Evolutionary conservation across 2,113 vertebrate genomes (phyloP).

Genomic region (Eira barbara): DNA sequence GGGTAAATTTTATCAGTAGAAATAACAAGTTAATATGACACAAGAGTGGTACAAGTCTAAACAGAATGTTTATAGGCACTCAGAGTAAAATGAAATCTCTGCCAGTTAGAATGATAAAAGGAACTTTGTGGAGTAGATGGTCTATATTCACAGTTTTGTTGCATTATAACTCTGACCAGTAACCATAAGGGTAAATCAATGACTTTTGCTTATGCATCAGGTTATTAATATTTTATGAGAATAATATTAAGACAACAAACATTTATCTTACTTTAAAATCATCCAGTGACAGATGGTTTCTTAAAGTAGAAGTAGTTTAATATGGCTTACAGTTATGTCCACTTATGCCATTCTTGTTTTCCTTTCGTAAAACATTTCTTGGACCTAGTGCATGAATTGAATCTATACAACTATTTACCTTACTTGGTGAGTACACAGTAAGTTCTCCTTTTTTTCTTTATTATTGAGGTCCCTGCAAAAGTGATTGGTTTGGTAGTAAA

Average conservation of each 20-base stretch:
- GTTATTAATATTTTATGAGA: not conserved
- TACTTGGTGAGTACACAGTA: not conserved
- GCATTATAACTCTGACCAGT: not conserved
- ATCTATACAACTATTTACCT: not conserved
- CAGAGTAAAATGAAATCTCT: not conserved
- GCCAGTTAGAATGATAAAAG: not conserved
- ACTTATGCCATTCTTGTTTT: not conserved
- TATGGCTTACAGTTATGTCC: not conserved
- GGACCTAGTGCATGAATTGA: not conserved
- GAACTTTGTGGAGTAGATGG: not conserved
- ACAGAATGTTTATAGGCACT: not conserved
- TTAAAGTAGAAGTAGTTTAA: not conserved
- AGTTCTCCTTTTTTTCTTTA: not conserved
- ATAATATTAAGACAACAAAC: not conserved
- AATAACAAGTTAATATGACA: not conserved
- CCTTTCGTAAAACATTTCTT: not conserved
- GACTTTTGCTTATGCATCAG: not conserved
- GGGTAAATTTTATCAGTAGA: not conserved
- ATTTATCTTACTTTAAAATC: constrained; percentile 10
- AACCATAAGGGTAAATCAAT: not conserved
- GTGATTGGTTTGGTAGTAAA: not conserved
- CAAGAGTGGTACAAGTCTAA: not conserved
- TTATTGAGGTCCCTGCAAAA: not conserved
- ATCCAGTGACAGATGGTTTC: not conserved
- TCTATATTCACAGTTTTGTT: not conserved